A percentile compares a stretch with the other conserved stretches of the same genome.
Evolutionary conservation across 2,888 invertebrate genomes (phyloP).

Genomic region (Caenorhabditis plicata): DNA sequence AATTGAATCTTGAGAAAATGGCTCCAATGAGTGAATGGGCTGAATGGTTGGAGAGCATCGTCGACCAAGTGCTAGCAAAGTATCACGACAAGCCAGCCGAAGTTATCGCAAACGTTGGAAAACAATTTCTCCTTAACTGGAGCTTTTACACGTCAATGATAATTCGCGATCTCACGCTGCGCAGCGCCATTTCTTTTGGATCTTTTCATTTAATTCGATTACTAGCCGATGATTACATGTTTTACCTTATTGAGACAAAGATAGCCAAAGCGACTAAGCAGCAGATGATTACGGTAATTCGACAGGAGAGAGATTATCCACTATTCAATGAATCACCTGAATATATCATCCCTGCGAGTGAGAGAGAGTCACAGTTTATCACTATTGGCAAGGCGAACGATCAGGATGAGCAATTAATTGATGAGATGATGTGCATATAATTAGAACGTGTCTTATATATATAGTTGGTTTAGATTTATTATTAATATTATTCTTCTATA

Average conservation of each 20-base stretch:
- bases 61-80: constrained; percentile 83
- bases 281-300: constrained; percentile 30
- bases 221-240: constrained; percentile 98
- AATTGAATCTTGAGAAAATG: constrained; percentile 78
- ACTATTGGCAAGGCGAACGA: no score
- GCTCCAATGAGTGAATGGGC: constrained; percentile 96
- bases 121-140: constrained; percentile 95
- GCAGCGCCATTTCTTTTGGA: constrained; percentile 96
- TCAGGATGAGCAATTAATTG: no score
- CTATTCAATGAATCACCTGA: constrained; percentile 5
- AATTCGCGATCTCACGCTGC: constrained; percentile 89
- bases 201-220: constrained; percentile 96
- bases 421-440: no score
- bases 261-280: constrained; percentile 38
- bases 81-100: constrained; percentile 73
- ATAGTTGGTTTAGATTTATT: no score
- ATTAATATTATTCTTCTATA: no score
- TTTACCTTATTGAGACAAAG: constrained; percentile 83
- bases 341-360: constrained; percentile 14
- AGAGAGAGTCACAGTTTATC: no score
- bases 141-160: constrained; percentile 97
- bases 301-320: constrained; percentile 21
- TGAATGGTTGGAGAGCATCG: constrained; percentile 90
- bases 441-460: no score
- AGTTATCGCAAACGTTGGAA: constrained; percentile 81